These are phyloP conservation scores for Brachionus manjavacas DNA, from an alignment of 1,140 invertebrate species.

Conservation along the genomic window DNA sequence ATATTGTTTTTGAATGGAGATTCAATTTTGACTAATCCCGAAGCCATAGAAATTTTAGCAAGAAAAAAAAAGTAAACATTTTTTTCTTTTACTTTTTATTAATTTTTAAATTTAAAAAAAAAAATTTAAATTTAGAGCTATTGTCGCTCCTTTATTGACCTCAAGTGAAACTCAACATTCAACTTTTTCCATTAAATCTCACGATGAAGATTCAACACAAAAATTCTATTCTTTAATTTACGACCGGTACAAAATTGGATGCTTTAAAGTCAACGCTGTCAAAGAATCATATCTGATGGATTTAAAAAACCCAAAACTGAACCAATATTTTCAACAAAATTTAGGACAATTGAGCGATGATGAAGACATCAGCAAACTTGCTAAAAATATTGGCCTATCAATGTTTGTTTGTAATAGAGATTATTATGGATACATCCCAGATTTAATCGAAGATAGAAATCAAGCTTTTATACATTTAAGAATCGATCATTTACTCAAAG, in stretches of 20 bases:
- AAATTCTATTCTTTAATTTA: slow-evolving; percentile 5
- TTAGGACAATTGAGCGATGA: background rate
- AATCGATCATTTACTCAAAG: slow-evolving; percentile 40
- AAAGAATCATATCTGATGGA: background rate
- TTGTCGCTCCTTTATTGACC: background rate
- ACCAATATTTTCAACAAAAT: background rate
- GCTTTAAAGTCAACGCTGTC: slow-evolving; percentile 6
- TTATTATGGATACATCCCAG: slow-evolving; percentile 18
- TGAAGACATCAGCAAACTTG: background rate
- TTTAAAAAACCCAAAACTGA: background rate
- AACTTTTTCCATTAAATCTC: background rate
- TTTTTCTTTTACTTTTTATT: no score
- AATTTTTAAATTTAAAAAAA: background rate
- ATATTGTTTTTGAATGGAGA: background rate
- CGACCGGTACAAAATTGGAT: background rate
- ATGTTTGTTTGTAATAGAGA: slow-evolving; percentile 38
- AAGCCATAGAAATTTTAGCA: background rate
- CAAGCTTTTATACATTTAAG: slow-evolving; percentile 17
- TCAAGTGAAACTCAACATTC: background rate
- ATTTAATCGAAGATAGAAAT: background rate
- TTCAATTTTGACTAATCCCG: background rate
- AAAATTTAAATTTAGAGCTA: background rate
- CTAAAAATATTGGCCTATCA: background rate
- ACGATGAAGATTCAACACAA: background rate
- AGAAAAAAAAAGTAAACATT: background rate